Evolutionary conservation across 2,113 vertebrate species (phyloP).

Genomic region (Thryonomys swinderianus): DNA sequence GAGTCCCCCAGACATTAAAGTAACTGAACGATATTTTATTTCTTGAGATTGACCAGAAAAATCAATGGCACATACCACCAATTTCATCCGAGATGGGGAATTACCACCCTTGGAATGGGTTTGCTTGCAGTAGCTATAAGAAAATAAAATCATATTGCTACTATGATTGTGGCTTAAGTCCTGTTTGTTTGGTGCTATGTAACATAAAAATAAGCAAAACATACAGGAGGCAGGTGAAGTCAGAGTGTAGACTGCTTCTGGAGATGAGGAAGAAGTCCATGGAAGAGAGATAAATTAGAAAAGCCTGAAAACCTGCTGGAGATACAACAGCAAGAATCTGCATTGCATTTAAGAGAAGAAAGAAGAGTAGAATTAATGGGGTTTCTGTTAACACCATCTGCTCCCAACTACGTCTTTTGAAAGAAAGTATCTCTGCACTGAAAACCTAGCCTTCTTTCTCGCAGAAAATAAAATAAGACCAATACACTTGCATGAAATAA

Average conservation of each 20-base stretch:
- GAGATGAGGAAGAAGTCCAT: background rate
- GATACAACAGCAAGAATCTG: background rate
- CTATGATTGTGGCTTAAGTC: background rate
- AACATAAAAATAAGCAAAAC: background rate
- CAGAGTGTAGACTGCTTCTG: background rate
- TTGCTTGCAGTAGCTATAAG: background rate
- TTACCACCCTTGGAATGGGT: background rate
- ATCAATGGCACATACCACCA: background rate
- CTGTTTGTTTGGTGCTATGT: background rate
- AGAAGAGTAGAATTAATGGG: background rate
- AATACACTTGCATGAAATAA: background rate
- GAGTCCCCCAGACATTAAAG: background rate
- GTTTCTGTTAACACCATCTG: background rate
- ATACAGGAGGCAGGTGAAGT: background rate
- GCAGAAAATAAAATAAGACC: background rate
- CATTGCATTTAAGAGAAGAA: background rate
- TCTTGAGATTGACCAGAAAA: slow-evolving; percentile 33
- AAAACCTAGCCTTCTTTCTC: background rate
- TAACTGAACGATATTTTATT: background rate
- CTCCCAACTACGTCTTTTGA: background rate
- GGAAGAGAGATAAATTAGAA: background rate
- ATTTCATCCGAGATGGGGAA: background rate
- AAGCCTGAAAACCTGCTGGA: background rate
- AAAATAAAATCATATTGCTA: background rate
- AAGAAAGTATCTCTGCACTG: background rate